A percentile compares a stretch with the other conserved stretches of the same genome.
Evolutionary conservation across 2,888 invertebrate species (phyloP).

Genomic region (Nomada lathburiana): DNA sequence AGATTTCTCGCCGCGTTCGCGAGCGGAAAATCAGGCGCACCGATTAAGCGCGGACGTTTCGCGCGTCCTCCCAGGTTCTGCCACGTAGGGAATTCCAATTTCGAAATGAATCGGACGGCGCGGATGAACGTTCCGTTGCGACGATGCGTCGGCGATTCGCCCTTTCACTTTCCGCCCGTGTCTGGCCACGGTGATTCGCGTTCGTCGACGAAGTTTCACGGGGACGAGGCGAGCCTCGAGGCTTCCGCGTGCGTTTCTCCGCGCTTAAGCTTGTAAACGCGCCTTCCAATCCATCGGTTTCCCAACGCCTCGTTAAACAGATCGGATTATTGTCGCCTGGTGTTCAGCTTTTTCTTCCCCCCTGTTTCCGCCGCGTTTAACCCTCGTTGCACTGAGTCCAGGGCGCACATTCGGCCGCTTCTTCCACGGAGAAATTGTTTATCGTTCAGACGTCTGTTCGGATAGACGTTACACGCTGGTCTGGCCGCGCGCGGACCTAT

Average conservation of each 20-base stretch:
- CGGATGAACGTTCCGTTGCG: neutral
- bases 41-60: too few species aligned
- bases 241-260: conserved; percentile 21
- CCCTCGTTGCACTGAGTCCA: neutral
- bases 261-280: conserved; percentile 31
- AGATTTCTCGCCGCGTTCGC: neutral
- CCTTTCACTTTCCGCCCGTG: conserved; percentile 1
- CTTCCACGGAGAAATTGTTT: too few species aligned
- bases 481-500: too few species aligned
- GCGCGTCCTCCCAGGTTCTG: too few species aligned
- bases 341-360: neutral
- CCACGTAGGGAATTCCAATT: neutral
- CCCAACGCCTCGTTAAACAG: conserved; percentile 22
- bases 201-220: conserved; percentile 65
- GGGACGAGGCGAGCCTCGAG: conserved; percentile 22
- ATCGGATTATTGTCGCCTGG: conserved; percentile 16
- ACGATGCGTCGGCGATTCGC: neutral
- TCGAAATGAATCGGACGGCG: neutral
- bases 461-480: too few species aligned
- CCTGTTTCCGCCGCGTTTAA: neutral
- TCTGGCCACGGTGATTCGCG: conserved; percentile 50
- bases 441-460: too few species aligned
- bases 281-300: conserved; percentile 10
- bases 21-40: too few species aligned
- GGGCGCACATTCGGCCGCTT: too few species aligned